phyloP scores from a whole-genome alignment of 1,140 invertebrate genomes.

The Magallana gigas region DNA sequence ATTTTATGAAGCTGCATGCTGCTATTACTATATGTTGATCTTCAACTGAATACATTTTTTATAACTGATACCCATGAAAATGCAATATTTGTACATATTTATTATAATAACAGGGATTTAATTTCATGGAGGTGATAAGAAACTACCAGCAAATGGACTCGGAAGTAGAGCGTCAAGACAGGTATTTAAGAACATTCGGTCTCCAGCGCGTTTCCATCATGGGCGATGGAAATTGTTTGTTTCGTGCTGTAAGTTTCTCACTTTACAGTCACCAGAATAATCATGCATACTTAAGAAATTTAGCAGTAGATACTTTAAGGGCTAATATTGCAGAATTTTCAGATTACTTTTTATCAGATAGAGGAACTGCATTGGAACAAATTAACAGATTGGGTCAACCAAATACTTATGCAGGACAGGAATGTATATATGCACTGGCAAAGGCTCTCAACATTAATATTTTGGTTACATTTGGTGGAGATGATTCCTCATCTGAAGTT shows the following conservation, averaged over 20 bases:
- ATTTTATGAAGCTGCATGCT: too few relatives aligned
- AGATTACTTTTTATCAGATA: conserved; percentile 7
- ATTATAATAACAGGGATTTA: neutral
- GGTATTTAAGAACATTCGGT: conserved; percentile 31
- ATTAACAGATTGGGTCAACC: conserved; percentile 20
- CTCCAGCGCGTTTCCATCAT: neutral
- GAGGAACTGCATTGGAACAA: conserved; percentile 26
- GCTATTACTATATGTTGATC: too few relatives aligned
- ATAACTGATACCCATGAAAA: too few relatives aligned
- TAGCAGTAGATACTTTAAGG: conserved; percentile 16
- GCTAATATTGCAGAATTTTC: conserved; percentile 21
- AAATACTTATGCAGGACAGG: conserved; percentile 44
- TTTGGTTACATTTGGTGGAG: conserved; percentile 38
- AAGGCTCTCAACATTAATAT: conserved; percentile 35
- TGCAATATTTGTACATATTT: too few relatives aligned
- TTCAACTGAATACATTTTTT: too few relatives aligned
- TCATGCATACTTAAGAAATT: conserved; percentile 38
- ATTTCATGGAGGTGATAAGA: neutral
- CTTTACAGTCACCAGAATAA: conserved; percentile 38
- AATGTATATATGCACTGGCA: conserved; percentile 37
- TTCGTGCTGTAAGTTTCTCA: conserved; percentile 42
- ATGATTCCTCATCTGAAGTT: neutral
- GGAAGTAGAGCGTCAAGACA: conserved; percentile 11
- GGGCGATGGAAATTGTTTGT: conserved; percentile 50
- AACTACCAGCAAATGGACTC: neutral